Conservation (phyloP, 35 echinoderm and acorn worm species). For the Chiridota heheva region DNA sequence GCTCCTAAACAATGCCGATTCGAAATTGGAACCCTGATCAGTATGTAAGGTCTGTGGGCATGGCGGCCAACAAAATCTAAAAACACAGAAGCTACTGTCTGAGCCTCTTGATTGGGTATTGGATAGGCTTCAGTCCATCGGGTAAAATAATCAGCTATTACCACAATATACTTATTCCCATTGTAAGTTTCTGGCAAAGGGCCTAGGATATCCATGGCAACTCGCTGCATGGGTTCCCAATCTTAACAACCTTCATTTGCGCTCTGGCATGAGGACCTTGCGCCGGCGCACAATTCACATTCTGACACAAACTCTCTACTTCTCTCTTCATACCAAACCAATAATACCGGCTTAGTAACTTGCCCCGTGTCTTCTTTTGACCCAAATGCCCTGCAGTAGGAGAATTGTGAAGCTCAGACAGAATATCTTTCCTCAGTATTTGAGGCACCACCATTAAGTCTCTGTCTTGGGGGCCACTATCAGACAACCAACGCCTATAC, state of each 20-base stretch:
- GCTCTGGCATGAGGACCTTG: slow-evolving; percentile 32
- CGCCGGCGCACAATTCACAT: slow-evolving; percentile 44
- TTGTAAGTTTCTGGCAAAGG: slow-evolving; percentile 10
- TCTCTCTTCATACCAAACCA: slow-evolving; percentile 32
- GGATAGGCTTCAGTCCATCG: slow-evolving; percentile 11
- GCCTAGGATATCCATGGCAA: slow-evolving; percentile 54
- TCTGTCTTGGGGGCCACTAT: slow-evolving; percentile 17
- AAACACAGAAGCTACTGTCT: slow-evolving; percentile 11
- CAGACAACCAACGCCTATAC: slow-evolving; percentile 42
- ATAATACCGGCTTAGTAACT: slow-evolving; percentile 23
- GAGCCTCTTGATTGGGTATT: slow-evolving; percentile 10
- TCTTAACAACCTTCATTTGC: slow-evolving; percentile 30
- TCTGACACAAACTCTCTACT: slow-evolving; percentile 8
- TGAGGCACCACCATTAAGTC: slow-evolving; percentile 38
- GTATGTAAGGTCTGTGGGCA: background rate
- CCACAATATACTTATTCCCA: slow-evolving; percentile 8
- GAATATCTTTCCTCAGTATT: background rate
- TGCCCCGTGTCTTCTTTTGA: slow-evolving; percentile 11
- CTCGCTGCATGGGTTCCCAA: slow-evolving; percentile 45
- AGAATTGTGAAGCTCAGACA: slow-evolving; percentile 39
- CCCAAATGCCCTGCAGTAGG: slow-evolving; percentile 54
- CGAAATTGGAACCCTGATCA: slow-evolving; percentile 59
- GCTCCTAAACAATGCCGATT: too few relatives aligned
- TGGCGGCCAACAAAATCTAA: slow-evolving; percentile 12
- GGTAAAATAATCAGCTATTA: slow-evolving; percentile 23